These are phyloP conservation scores for Lateolabrax maculatus DNA, from an alignment of 2,797 vertebrate species.

Conservation along the genomic window DNA sequence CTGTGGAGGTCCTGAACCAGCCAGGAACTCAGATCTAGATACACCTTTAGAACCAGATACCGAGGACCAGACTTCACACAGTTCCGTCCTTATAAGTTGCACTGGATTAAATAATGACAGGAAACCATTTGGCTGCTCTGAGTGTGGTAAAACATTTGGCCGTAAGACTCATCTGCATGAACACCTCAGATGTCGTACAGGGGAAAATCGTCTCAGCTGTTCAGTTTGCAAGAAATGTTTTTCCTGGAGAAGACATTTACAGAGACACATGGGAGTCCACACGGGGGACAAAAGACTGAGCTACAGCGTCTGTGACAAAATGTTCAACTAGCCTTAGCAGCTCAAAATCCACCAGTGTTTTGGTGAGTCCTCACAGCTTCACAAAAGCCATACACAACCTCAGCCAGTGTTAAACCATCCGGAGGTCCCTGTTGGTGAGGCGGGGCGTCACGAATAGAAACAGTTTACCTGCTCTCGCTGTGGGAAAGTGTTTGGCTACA, in stretches of 20 bases:
- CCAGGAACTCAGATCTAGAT: neutral
- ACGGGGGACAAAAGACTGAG: neutral
- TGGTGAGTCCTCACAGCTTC: neutral
- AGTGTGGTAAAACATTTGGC: too few species aligned
- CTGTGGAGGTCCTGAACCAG: neutral
- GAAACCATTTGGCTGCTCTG: too few species aligned
- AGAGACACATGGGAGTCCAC: constrained; percentile 13
- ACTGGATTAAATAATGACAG: neutral
- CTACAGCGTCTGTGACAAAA: constrained; percentile 8
- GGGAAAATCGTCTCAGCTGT: too few species aligned
- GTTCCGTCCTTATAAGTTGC: too few species aligned
- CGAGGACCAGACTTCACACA: too few species aligned
- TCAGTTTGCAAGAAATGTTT: neutral
- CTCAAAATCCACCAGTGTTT: neutral
- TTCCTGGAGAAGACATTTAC: neutral
- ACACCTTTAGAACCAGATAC: too few species aligned
- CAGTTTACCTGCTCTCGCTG: constrained; percentile 8
- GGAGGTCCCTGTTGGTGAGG: too few species aligned
- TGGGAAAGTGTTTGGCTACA: neutral
- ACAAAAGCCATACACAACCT: neutral
- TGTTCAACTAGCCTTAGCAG: neutral
- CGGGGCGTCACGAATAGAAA: neutral
- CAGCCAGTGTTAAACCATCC: too few species aligned
- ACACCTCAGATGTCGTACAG: too few species aligned
- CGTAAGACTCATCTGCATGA: too few species aligned